Conservation (phyloP, 1,140 invertebrate species). For the Drosophila eugracilis region DNA sequence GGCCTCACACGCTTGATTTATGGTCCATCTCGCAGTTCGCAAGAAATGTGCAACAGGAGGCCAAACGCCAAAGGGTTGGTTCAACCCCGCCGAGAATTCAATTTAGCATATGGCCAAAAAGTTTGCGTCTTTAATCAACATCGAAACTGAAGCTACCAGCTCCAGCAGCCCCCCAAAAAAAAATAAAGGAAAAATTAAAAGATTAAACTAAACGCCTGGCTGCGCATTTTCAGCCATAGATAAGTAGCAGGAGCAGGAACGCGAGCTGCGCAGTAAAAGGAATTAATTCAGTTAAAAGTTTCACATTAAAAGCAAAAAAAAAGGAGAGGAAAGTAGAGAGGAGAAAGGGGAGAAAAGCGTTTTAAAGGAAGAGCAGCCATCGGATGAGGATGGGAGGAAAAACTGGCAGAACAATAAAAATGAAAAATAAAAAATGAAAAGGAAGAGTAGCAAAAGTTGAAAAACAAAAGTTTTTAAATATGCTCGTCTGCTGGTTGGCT, state of each 20-base stretch:
- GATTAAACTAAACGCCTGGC: conserved; percentile 62
- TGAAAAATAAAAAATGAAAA: conserved; percentile 31
- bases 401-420: conserved; percentile 56
- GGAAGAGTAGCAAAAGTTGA: conserved; percentile 66
- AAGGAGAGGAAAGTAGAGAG: conserved; percentile 5
- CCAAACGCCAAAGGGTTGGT: conserved; percentile 35
- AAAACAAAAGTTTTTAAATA: conserved; percentile 82
- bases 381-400: conserved; percentile 20
- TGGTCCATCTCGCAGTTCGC: conserved; percentile 18
- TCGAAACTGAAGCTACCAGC: conserved; percentile 8
- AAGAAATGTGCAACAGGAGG: conserved; percentile 24
- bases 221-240: conserved; percentile 62
- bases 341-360: conserved; percentile 28
- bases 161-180: conserved; percentile 8
- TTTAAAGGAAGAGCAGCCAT: conserved; percentile 45
- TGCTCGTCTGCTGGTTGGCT: conserved; percentile 77
- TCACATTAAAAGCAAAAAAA: conserved; percentile 66
- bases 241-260: conserved; percentile 60
- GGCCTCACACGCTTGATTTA: conserved; percentile 73
- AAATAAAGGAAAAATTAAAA: conserved; percentile 52
- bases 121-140: conserved; percentile 32
- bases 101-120: conserved; percentile 54
- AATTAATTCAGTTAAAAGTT: conserved; percentile 83
- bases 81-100: conserved; percentile 22
- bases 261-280: conserved; percentile 64